Evolutionary conservation across 2,113 vertebrate genomes (phyloP), one percentile per base, ranked within the genome.

Genomic region (Hippolais icterina): DNA sequence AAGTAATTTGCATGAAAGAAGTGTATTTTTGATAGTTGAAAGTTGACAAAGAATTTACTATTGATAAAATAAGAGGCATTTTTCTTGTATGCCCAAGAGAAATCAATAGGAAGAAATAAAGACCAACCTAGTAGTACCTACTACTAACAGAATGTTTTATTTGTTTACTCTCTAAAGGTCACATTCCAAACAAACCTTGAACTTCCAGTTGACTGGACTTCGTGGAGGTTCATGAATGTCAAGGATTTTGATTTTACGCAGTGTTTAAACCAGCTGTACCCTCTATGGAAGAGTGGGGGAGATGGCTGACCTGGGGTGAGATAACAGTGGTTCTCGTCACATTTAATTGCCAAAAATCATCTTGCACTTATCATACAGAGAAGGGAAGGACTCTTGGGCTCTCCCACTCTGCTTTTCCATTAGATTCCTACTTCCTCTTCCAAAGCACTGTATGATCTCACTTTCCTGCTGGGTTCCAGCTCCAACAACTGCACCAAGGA

Each of bases 361-460:
- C 59, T 72, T 61, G 63, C 16, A 12, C 39, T 85, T 61, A 37
- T 50, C 87, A 56, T 21, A 35, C 18, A 50, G 52, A 70, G 65
- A 90, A n/a, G 10, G 31, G 49, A 54, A 14, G 61, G 9, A 75
- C 12, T 23, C 50, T 42, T 4, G 1, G 28, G 10, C 35, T 63
- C 21, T 35, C 18, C 18, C 14, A 7, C 1, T 13, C 65, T 24
- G 28, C 5, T 39, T 29, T 75, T 50, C 24, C 44, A 4, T 49
- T 19, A 37, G 37, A 47, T 42, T n/a, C 28, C 57, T 33, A 4
- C 63, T 29, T 31, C 49, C 70, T 69, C 53, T 70, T 31, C 46
- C 42, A 12, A 41, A 60, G 52, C 2, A 15, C 29, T 28, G n/a
- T 1, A 5, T 1, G 6, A 12, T 31, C 42, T 41, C 5, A 0